phyloP scores from a whole-genome alignment of 2,888 invertebrate species.

The Rhynchonema sp. region DNA sequence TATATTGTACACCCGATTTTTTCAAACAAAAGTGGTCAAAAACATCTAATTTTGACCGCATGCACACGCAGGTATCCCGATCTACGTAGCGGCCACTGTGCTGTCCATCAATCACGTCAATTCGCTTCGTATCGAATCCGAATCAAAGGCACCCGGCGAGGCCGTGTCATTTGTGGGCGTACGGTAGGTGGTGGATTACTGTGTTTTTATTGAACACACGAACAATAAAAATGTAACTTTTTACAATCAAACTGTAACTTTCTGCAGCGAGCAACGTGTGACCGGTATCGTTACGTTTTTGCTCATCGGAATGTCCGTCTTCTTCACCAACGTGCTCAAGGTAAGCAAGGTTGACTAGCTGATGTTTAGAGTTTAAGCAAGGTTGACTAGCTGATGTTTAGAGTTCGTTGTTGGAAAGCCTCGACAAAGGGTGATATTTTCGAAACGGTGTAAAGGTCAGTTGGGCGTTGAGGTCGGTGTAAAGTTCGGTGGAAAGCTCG shows the following conservation, averaged over 20 bases:
- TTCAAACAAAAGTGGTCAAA: no score
- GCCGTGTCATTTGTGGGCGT: constrained; percentile 87
- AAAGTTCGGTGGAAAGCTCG: no score
- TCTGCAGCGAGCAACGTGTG: constrained; percentile 58
- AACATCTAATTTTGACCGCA: no score
- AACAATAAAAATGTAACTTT: background rate
- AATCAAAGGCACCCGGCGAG: constrained; percentile 90
- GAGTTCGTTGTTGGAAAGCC: no score
- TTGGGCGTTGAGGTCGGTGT: no score
- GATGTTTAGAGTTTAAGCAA: no score
- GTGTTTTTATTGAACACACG: background rate
- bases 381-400: no score
- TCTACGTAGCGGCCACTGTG: constrained; percentile 72
- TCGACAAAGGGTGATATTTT: no score
- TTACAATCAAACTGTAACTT: no score
- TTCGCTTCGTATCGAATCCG: constrained; percentile 78
- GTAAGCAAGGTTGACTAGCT: no score
- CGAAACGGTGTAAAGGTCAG: no score
- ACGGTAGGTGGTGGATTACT: constrained; percentile 29
- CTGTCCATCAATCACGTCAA: constrained; percentile 92
- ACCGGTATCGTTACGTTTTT: constrained; percentile 80
- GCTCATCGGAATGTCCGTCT: constrained; percentile 76
- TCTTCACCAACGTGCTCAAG: constrained; percentile 62
- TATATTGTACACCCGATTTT: no score
- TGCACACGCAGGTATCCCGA: constrained; percentile 43